Percentiles rank a stretch among this genome's conserved stretches.
Conservation (phyloP, 2,888 invertebrate species). For the Ennomos quercinarius region DNA sequence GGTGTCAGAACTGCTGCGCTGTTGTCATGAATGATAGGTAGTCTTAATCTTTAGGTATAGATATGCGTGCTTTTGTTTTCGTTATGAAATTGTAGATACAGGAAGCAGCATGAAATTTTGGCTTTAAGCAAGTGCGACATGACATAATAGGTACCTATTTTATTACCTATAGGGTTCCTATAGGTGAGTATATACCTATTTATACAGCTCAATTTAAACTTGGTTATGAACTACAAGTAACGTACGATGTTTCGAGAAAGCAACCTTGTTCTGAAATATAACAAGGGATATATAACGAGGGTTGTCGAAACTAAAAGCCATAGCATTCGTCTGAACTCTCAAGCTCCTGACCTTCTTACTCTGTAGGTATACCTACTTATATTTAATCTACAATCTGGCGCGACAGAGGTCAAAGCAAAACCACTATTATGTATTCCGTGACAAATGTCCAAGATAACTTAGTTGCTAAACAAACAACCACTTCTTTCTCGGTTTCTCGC, state of each 20-base stretch:
- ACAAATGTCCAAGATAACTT: conserved; percentile 29
- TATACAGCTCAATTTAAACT: conserved; percentile 58
- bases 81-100: not conserved
- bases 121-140: conserved; percentile 46
- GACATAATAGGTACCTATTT: too few species aligned
- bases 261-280: conserved; percentile 26
- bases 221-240: conserved; percentile 46
- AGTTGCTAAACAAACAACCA: conserved; percentile 36
- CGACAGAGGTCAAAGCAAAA: conserved; percentile 13
- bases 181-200: too few species aligned
- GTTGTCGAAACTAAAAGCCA: conserved; percentile 27
- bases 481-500: conserved; percentile 25
- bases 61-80: conserved; percentile 1
- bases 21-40: too few species aligned
- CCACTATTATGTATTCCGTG: not conserved
- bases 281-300: conserved; percentile 28
- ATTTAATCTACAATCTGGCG: not conserved
- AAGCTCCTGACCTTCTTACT: not conserved
- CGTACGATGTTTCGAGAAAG: conserved; percentile 31
- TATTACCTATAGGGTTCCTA: too few species aligned
- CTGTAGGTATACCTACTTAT: too few species aligned
- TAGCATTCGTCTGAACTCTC: conserved; percentile 3
- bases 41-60: too few species aligned
- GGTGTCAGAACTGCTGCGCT: too few species aligned
- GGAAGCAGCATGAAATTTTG: not conserved